Base-by-base conservation (phyloP, 2,797 vertebrate species). In the Galagoides demidoff region DNA sequence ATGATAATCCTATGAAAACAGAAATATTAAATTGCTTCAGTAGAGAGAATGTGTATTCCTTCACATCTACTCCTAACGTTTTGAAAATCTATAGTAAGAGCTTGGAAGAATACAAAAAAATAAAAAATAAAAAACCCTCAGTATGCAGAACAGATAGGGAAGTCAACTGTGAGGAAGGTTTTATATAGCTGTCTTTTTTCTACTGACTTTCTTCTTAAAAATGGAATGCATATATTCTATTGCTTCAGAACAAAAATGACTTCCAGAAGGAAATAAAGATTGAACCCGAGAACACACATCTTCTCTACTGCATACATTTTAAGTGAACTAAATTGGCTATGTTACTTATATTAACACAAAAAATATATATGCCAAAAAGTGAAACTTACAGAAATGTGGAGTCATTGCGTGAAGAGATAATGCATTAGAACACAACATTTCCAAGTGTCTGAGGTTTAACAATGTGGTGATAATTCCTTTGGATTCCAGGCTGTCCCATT, bases 191-290 rank as follows among this genome's bases (percentile, higher is more conserved):
- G 85, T 52, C n/a, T 70, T 93, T 78, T 79, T 37, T 3, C 86
- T 59, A 70, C 31, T 90, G 89, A 76, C 52, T 79, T 76, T 89
- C 63, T 85, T 88, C 74, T 93, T 92, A 94, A 92, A 92, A 95
- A 93, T 90, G 92, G 43, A 91, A 84, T 94, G 55, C 66, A 83
- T 92, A 79, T 52, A 68, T 83, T 79, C 45, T 59, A 84, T 74
- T 70, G 52, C 90, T 90, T 92, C 87, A 94, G 95, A 92, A 83
- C 64, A 93, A 82, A 97, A 95, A 68, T 29, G 59, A 90, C 55
- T 93, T 97, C 31, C 52, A 89, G 95, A 94, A 77, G 63, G 45
- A 92, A 97, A 88, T 78, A 88, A 93, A 96, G 94, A 84, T 57
- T 96, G 45, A 88, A 89, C 64, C 49, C 59, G 77, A 85, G 82